A percentile compares a stretch with the other conserved stretches of the same genome.
Conservation (phyloP, 53 echinoderm and acorn worm species). For the Glandiceps talaboti region DNA sequence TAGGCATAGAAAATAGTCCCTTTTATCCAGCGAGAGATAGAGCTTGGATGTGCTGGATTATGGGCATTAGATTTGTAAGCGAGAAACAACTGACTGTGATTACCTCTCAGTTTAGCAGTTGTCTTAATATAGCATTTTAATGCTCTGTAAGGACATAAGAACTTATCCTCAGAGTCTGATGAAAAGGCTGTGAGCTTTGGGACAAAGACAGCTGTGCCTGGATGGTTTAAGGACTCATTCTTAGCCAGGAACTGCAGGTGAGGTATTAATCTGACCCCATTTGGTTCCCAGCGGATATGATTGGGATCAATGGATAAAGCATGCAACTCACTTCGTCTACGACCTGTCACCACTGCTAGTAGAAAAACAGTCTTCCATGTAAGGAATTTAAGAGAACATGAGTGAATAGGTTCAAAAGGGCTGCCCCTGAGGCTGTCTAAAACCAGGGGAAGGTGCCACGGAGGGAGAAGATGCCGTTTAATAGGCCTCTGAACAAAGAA, state of each 20-base stretch:
- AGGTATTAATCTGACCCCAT: neutral
- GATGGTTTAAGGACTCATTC: neutral
- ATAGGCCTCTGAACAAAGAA: too few relatives aligned
- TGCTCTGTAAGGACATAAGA: neutral
- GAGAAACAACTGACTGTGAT: neutral
- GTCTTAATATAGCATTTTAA: neutral
- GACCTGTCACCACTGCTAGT: neutral
- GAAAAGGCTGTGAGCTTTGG: neutral
- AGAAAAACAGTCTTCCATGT: too few relatives aligned
- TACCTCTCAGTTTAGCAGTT: neutral
- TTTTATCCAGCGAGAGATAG: neutral
- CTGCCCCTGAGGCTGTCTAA: too few relatives aligned
- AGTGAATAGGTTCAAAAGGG: too few relatives aligned
- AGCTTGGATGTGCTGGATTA: neutral
- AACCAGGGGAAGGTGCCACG: too few relatives aligned
- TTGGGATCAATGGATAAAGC: neutral
- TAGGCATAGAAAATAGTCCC: neutral
- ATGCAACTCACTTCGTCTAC: neutral
- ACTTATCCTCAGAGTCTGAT: neutral
- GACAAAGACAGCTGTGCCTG: neutral
- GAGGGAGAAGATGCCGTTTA: too few relatives aligned
- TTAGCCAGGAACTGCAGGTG: neutral
- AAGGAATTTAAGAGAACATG: too few relatives aligned
- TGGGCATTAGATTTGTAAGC: neutral
- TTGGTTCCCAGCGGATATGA: neutral